Conservation (phyloP, 2,888 invertebrate genomes). For the Steinernema carpocapsae region DNA sequence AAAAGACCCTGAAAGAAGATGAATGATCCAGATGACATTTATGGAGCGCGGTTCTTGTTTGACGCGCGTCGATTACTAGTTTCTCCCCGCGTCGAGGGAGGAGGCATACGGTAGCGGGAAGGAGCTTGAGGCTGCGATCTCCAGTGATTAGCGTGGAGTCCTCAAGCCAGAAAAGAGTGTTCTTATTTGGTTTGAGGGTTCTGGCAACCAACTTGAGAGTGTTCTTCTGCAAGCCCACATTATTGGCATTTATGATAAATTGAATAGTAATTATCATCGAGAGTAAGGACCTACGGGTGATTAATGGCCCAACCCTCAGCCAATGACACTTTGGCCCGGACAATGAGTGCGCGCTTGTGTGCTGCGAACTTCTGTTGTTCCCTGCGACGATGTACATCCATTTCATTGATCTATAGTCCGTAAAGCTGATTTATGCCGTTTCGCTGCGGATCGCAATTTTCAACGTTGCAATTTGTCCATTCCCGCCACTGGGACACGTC, state of each 20-base stretch:
- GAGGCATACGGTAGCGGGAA: slow-evolving; percentile 13
- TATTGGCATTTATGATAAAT: slow-evolving; percentile 34
- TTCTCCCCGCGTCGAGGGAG: slow-evolving; percentile 19
- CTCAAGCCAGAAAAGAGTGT: too few relatives aligned
- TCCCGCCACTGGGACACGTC: background rate
- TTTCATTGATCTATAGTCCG: slow-evolving; percentile 34
- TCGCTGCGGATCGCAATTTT: slow-evolving; percentile 16
- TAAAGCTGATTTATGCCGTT: slow-evolving; percentile 34
- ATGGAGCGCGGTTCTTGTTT: slow-evolving; percentile 31
- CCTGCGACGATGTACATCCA: slow-evolving; percentile 33
- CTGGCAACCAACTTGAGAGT: background rate
- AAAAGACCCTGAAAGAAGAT: slow-evolving; percentile 31
- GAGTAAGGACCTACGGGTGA: slow-evolving; percentile 23
- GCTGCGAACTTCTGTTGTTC: slow-evolving; percentile 33
- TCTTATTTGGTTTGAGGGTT: too few relatives aligned
- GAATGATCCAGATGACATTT: slow-evolving; percentile 27
- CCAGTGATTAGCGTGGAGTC: too few relatives aligned
- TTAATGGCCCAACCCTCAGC: slow-evolving; percentile 25
- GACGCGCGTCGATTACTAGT: slow-evolving; percentile 13
- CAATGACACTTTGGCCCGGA: slow-evolving; percentile 32
- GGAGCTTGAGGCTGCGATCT: background rate
- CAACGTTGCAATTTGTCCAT: slow-evolving; percentile 2
- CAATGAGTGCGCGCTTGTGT: slow-evolving; percentile 19
- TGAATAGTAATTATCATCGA: slow-evolving; percentile 29
- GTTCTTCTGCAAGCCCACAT: slow-evolving; percentile 12